Evolutionary conservation across 1,140 invertebrate species (phyloP).

Genomic region (Ooceraea biroi): DNA sequence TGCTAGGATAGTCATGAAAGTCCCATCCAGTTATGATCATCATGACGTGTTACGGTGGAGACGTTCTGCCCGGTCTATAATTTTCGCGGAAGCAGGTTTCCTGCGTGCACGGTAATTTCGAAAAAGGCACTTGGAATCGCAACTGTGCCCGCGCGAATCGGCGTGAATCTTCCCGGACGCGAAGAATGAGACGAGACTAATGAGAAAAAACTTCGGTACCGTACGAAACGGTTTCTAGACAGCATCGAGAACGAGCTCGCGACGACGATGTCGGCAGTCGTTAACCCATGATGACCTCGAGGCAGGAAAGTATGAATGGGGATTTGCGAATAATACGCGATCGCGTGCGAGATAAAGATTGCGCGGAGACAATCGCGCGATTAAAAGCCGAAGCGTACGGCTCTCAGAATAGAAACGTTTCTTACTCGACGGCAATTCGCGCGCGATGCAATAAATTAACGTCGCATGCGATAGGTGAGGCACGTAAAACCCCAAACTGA

Average conservation of each 20-base stretch:
- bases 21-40: background rate
- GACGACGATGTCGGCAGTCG: slow-evolving; percentile 34
- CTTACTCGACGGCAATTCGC: background rate
- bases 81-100: background rate
- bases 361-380: slow-evolving; percentile 43
- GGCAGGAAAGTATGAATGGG: slow-evolving; percentile 34
- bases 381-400: slow-evolving; percentile 24
- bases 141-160: background rate
- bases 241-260: slow-evolving; percentile 28
- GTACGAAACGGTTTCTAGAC: slow-evolving; percentile 58
- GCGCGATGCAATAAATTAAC: background rate
- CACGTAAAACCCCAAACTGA: background rate
- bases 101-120: background rate
- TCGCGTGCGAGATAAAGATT: slow-evolving; percentile 20
- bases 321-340: slow-evolving; percentile 50
- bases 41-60: background rate
- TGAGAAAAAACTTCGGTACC: slow-evolving; percentile 58
- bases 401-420: slow-evolving; percentile 4
- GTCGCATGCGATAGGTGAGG: background rate
- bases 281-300: slow-evolving; percentile 58
- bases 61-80: background rate
- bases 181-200: slow-evolving; percentile 51
- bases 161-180: background rate
- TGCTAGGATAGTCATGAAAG: background rate
- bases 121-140: background rate